A percentile compares a stretch with the other conserved stretches of the same genome.
Conservation (phyloP, 2,797 vertebrate species). For the Lophius americanus region DNA sequence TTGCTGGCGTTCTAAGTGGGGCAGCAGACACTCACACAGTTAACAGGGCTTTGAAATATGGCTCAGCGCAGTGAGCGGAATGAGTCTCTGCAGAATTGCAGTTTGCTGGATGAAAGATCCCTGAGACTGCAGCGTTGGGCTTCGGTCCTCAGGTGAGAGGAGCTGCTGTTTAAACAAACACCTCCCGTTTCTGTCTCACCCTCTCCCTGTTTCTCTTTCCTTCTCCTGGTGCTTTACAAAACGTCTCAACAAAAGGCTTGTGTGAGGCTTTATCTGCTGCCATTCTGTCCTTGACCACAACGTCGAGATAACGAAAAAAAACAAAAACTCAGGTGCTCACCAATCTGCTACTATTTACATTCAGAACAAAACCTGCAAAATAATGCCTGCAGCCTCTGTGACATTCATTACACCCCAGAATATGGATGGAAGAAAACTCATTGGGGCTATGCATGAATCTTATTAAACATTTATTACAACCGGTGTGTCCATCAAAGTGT, state of each 20-base stretch:
- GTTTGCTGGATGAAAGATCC: conserved; percentile 70
- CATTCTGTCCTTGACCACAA: conserved; percentile 63
- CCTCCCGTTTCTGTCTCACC: conserved; percentile 38
- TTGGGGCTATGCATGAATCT: too few species aligned
- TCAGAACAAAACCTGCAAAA: too few species aligned
- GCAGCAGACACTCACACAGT: conserved; percentile 45
- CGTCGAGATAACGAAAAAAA: conserved; percentile 48
- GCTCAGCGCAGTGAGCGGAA: conserved; percentile 48
- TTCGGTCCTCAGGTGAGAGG: conserved; percentile 68
- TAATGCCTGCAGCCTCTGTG: neutral
- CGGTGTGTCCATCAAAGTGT: too few species aligned
- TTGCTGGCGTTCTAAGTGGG: conserved; percentile 41
- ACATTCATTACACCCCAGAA: conserved; percentile 3
- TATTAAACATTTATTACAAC: too few species aligned
- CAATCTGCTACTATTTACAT: neutral
- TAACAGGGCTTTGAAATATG: conserved; percentile 64
- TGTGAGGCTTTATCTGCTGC: conserved; percentile 61
- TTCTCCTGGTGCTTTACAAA: conserved; percentile 39
- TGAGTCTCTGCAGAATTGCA: conserved; percentile 60
- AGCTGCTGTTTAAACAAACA: conserved; percentile 58
- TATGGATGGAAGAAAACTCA: neutral
- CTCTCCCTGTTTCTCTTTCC: conserved; percentile 18
- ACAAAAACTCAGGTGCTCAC: conserved; percentile 3
- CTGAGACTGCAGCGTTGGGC: conserved; percentile 56
- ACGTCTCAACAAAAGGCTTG: conserved; percentile 50